phyloP scores from a whole-genome alignment of 2,888 invertebrate species.

The Chironomus riparius region DNA sequence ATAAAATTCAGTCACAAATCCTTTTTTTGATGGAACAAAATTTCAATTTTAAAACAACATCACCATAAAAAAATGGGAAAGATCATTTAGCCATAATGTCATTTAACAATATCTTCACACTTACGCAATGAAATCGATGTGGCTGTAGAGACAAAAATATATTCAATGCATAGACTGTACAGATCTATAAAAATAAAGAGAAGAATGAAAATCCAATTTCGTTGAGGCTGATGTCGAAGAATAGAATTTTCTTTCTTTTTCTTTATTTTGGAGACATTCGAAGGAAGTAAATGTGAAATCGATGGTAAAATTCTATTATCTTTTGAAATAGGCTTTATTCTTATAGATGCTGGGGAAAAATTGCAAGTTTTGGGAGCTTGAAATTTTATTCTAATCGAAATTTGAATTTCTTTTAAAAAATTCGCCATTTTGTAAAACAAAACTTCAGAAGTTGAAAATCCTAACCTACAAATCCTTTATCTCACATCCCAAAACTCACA shows the following conservation, averaged over 20 bases:
- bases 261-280: no score
- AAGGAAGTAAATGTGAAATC: neutral
- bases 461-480: neutral
- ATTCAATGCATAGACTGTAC: neutral
- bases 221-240: neutral
- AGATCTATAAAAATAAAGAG: neutral
- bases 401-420: no score
- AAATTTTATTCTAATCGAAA: neutral
- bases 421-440: no score
- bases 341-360: neutral
- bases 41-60: constrained; percentile 24
- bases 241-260: no score
- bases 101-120: constrained; percentile 24
- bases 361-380: neutral
- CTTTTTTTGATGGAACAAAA: neutral
- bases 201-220: constrained; percentile 17
- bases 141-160: neutral
- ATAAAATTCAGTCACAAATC: neutral
- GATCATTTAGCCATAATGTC: constrained; percentile 26
- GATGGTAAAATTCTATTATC: constrained; percentile 14
- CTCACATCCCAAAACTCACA: neutral
- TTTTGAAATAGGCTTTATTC: neutral
- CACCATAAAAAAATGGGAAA: constrained; percentile 23
- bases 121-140: neutral
- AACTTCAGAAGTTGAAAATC: neutral